Conservation (phyloP, 2,113 vertebrate species). For the Zapus hudsonius region DNA sequence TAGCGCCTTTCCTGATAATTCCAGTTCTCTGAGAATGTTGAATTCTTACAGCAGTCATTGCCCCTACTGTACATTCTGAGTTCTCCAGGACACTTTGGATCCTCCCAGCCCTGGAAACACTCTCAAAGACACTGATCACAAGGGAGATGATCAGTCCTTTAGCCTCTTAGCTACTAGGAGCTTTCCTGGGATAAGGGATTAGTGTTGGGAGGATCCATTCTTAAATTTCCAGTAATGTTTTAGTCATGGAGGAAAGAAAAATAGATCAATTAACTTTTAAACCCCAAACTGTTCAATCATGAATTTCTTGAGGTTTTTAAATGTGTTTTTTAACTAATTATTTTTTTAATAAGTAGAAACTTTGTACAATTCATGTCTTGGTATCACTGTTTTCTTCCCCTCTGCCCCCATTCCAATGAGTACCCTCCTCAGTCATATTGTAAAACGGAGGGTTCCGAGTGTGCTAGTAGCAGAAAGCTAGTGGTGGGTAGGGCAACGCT, state of each 20-base stretch:
- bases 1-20: neutral
- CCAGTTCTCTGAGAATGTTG: neutral
- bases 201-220: neutral
- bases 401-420: no score
- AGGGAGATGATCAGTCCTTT: accelerated
- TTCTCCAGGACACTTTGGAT: neutral
- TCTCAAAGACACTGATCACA: neutral
- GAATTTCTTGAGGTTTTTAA: neutral
- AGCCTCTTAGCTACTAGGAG: no score
- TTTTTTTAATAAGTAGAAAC: no score
- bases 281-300: neutral
- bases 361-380: no score
- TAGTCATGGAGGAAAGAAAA: neutral
- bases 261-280: neutral
- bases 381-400: no score
- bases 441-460: no score
- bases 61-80: neutral
- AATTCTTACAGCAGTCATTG: neutral
- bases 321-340: no score
- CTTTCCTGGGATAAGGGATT: neutral
- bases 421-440: no score
- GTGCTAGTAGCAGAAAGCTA: no score
- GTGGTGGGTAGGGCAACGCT: no score
- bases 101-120: no score
- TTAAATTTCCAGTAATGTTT: neutral